Evolutionary conservation across 1,140 invertebrate genomes (phyloP), one percentile per base, ranked within the genome.

Genomic region (Lepeophtheirus salmonis): DNA sequence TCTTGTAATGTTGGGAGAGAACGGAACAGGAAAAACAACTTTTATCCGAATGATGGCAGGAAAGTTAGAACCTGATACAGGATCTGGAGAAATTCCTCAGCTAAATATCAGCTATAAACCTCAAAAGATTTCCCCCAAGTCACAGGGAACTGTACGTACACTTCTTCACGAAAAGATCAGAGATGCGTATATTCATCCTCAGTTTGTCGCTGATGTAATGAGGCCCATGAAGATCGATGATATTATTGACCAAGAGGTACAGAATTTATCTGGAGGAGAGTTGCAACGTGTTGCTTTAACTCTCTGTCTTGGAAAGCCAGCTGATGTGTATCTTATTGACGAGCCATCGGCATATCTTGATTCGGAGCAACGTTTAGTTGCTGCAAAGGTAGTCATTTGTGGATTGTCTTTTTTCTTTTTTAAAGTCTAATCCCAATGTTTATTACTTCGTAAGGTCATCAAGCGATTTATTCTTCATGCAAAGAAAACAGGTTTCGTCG

Each of bases 61-160:
- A 41, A 87, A 90, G 68, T 74, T 98, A 64, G 76, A 84, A 66
- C 84, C 94, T 13, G 94, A 99, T 76, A 80, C 81, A 64, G 90
- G 86, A 68, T 81, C 79, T 63, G 77, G 80, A 60, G 83, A 86
- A 64, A 76, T 97, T 63, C 95, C 95, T 2, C 80, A 86, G 66
- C 71, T 99, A 61, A 89, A 97, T 70, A 95, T 99, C 66, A 97
- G 92, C 73, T 99, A 99, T 75, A 99, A 99, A 73, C 96, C 96
- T 41, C 96, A 99, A 75, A 98, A 98, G 71, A 98, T 99, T 67
- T 96, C 90, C 67, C 95, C 96, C 0, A 98, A 97, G 74, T 92
- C 85, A 63, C 84, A 91, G 62, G 91, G 91, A 17, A 79, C 86
- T 63, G 95, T 98, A 0, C 77, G 89, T 22, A 83, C 86, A 66